Evolutionary conservation across 2,113 vertebrate species (phyloP), one percentile per base, ranked within the genome.

Genomic region (Melanostigma gelatinosum): DNA sequence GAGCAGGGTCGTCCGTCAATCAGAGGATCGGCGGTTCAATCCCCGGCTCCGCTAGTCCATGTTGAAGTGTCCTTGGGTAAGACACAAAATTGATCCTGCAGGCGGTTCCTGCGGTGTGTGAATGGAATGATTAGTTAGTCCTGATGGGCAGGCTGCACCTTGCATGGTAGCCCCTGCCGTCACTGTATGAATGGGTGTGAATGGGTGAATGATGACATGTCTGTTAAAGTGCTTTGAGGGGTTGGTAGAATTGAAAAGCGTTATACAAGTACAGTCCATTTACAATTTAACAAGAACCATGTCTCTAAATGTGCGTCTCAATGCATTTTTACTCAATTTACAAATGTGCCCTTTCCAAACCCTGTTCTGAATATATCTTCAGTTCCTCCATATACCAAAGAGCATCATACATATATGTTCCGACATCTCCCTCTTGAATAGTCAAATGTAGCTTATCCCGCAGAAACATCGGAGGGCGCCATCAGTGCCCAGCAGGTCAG

Each of bases 381-480:
- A 0, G 62, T 44, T 44, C 42, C 12, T 48, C 63, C 44, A 10
- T 61, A 69, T 12, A 40, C 12, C 57, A 46, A 20, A 16, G 44
- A 70, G 60, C 57, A 66, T 38, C 32, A 48, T 65, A 34, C 29
- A 29, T 64, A 60, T 36, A 16, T 18, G 57, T 36, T 67, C 10
- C n/a, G 61, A 64, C 46, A 11, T 55, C 22, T 68, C 44, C 44
- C 40, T 72, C 54, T 13, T 32, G 1, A 69, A 20, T 8, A 22
- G 32, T 81, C 73, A 75, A 24, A 54, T 10, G 60, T 3, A 27
- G 54, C 22, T 54, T 52, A 27, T 84, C 71, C 71, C 65, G 4
- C 67, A 67, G 57, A 73, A 57, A 79, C 80, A 72, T 75, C 82
- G 60, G 71, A 70, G 80, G 81, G 70, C 79, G 69, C 77, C 73